phyloP scores from a whole-genome alignment of 2,888 invertebrate species.

The Lepidonotus clava region DNA sequence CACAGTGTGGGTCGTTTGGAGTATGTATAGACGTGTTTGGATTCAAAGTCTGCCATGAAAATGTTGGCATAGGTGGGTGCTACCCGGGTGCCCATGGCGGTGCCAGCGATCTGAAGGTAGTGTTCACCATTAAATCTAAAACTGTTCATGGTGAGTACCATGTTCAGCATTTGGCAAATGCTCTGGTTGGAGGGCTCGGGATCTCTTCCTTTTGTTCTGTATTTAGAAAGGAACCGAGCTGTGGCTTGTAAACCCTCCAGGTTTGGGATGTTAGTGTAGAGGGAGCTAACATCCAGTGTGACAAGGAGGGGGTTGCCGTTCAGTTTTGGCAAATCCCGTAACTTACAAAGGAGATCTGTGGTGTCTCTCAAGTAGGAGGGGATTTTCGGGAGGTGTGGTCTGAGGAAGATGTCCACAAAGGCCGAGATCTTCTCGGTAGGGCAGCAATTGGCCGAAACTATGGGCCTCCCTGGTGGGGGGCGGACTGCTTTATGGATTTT shows the following conservation, averaged over 20 bases:
- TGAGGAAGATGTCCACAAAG: background rate
- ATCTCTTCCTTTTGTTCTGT: background rate
- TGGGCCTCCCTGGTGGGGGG: constrained; percentile 5
- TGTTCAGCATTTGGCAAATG: background rate
- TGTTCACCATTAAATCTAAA: background rate
- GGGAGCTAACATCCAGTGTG: constrained; percentile 16
- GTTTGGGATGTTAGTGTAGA: constrained; percentile 34
- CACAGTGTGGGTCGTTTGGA: background rate
- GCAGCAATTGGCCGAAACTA: background rate
- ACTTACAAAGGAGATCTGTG: background rate
- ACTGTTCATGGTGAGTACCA: constrained; percentile 5
- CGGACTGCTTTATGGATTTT: constrained; percentile 1
- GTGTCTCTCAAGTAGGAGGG: constrained; percentile 6
- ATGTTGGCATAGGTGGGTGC: background rate
- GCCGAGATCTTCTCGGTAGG: constrained; percentile 39
- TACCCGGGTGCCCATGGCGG: background rate
- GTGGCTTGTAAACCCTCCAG: background rate
- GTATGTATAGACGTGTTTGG: background rate
- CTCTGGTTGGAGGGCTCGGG: background rate
- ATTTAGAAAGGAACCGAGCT: background rate
- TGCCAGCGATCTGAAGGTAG: background rate
- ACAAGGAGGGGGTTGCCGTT: background rate
- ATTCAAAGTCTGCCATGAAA: background rate
- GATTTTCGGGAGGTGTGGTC: background rate
- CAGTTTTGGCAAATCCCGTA: background rate